Conservation (phyloP, 2,888 invertebrate genomes). For the Geophilus truncorum region DNA sequence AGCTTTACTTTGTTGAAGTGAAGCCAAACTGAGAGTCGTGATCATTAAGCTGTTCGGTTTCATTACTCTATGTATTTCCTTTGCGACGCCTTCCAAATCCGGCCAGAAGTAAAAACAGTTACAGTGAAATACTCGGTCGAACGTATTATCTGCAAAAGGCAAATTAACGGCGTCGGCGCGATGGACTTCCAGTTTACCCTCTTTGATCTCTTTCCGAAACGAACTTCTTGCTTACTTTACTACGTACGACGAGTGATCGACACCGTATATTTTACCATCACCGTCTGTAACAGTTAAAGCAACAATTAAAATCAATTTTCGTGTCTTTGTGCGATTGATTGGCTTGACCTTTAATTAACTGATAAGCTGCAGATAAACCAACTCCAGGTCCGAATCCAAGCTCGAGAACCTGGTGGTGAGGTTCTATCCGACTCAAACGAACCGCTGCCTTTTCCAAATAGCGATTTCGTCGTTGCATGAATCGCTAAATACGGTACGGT, state of each 20-base stretch:
- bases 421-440: background rate
- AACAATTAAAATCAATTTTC: background rate
- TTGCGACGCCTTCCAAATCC: background rate
- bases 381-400: conserved; percentile 30
- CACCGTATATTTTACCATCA: conserved; percentile 20
- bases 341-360: background rate
- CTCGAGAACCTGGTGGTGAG: conserved; percentile 22
- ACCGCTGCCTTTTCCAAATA: conserved; percentile 29
- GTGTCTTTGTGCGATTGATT: background rate
- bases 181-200: background rate
- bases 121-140: conserved; percentile 30
- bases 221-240: background rate
- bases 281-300: conserved; percentile 3
- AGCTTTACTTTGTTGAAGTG: background rate
- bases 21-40: background rate
- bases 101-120: conserved; percentile 34
- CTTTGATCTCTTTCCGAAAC: background rate
- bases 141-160: conserved; percentile 20
- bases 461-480: background rate
- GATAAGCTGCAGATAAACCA: background rate
- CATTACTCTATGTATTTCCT: conserved; percentile 28
- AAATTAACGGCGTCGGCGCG: background rate
- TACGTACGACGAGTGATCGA: conserved; percentile 18
- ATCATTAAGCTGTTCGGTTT: conserved; percentile 16
- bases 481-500: background rate